Percentiles rank a stretch among this genome's conserved stretches.
Evolutionary conservation across 2,888 invertebrate genomes (phyloP).

Genomic region (Caenorhabditis becei): DNA sequence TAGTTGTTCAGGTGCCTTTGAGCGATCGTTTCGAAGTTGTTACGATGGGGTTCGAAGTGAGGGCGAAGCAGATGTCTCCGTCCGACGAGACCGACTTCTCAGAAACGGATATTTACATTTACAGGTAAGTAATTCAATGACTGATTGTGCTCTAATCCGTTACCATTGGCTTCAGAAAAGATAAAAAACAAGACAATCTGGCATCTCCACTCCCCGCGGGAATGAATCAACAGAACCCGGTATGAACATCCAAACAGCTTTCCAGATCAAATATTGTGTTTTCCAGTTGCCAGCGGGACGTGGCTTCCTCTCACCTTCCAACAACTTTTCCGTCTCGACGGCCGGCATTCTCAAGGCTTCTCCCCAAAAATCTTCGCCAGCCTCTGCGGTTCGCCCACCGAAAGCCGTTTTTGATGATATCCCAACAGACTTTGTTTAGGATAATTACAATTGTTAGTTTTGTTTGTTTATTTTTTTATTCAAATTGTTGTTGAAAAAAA

Average conservation of each 20-base stretch:
- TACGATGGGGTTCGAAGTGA: conserved; percentile 47
- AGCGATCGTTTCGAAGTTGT: conserved; percentile 50
- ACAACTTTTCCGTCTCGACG: not conserved
- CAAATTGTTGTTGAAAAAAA: not conserved
- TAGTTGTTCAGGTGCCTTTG: conserved; percentile 21
- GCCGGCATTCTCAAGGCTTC: not conserved
- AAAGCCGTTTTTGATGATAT: conserved; percentile 43
- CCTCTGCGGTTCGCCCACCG: not conserved
- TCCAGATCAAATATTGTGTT: not conserved
- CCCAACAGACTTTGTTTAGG: conserved; percentile 18
- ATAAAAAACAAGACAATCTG: conserved; percentile 22
- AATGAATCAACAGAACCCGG: conserved; percentile 37
- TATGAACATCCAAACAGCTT: not conserved
- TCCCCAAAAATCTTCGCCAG: conserved; percentile 8
- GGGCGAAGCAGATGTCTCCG: not conserved
- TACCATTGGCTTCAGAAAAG: conserved; percentile 21
- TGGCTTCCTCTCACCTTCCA: conserved; percentile 34
- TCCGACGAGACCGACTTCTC: not conserved
- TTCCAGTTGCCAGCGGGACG: conserved; percentile 41
- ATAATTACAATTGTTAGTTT: not conserved
- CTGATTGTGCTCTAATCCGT: not conserved
- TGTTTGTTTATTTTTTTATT: conserved; percentile 6
- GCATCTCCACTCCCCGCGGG: conserved; percentile 22
- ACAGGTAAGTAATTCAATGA: conserved; percentile 6
- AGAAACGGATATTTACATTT: conserved; percentile 15